A percentile compares a stretch with the other conserved stretches of the same genome.
These are phyloP conservation scores for Kryptopterus vitreolus DNA, from an alignment of 2,797 vertebrate genomes.

Conservation along the genomic window DNA sequence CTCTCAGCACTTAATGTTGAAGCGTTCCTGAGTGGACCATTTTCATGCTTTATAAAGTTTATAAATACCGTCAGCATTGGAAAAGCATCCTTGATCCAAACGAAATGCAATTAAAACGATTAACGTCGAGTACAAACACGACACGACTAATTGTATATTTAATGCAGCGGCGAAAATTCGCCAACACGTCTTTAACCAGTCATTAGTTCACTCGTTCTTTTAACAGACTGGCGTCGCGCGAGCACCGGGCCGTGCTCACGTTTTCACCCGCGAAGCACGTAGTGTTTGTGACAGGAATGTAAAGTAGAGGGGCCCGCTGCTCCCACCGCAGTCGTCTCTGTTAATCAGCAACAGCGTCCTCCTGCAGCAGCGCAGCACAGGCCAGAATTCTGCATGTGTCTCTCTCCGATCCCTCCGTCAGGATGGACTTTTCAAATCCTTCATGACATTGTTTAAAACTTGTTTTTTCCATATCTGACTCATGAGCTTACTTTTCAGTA, in stretches of 20 bases:
- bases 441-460: not conserved
- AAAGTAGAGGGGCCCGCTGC: constrained; percentile 63
- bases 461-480: not conserved
- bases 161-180: not conserved
- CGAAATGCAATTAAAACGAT: constrained; percentile 60
- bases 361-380: not conserved
- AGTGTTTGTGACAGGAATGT: constrained; percentile 77
- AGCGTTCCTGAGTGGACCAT: not conserved
- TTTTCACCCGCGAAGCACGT: constrained; percentile 67
- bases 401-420: not conserved
- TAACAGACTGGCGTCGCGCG: constrained; percentile 52
- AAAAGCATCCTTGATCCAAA: constrained; percentile 27
- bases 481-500: not conserved
- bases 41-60: not conserved
- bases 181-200: constrained; percentile 50
- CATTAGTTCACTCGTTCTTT: constrained; percentile 55
- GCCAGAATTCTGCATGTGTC: not conserved
- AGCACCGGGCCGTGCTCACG: constrained; percentile 63
- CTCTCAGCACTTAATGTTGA: not conserved
- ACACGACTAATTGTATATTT: not conserved
- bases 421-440: too few species aligned
- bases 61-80: not conserved
- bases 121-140: constrained; percentile 59
- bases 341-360: constrained; percentile 71
- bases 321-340: constrained; percentile 56